Conservation (phyloP, 92 coral and sea anemone species). For the Ricordea florida region DNA sequence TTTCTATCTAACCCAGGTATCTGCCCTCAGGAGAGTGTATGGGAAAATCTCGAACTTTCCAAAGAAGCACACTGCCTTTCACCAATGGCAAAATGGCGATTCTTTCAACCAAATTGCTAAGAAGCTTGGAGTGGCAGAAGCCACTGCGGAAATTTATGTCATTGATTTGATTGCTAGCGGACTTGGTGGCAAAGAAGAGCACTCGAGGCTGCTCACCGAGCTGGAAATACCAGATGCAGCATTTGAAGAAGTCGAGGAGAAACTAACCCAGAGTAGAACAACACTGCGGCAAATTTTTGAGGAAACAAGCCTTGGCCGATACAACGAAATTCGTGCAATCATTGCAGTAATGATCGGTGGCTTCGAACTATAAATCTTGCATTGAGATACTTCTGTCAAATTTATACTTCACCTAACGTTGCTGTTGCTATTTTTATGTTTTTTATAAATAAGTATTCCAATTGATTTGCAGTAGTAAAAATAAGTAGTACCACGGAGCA, state of each 20-base stretch:
- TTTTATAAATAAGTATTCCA: no score
- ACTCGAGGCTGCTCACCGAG: neutral
- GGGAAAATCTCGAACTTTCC: neutral
- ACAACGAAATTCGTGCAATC: conserved; percentile 30
- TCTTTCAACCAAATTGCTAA: neutral
- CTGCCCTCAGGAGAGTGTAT: neutral
- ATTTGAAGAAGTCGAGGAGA: neutral
- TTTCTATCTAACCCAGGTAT: neutral
- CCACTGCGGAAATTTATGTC: conserved; percentile 7
- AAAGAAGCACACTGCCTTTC: neutral
- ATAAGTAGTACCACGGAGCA: no score
- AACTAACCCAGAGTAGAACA: neutral
- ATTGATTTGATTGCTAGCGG: conserved; percentile 6
- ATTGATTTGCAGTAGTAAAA: no score
- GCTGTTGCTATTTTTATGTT: no score
- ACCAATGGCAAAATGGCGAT: neutral
- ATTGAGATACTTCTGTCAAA: no score
- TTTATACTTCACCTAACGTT: no score
- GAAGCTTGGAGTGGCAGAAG: neutral
- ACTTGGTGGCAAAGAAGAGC: neutral
- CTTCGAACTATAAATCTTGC: neutral
- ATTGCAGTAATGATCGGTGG: conserved; percentile 16
- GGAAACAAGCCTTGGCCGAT: neutral
- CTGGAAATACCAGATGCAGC: neutral
- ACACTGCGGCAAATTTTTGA: conserved; percentile 15